These are phyloP conservation scores for Euplagia quadripunctaria DNA, from an alignment of 2,888 invertebrate species.

Conservation along the genomic window DNA sequence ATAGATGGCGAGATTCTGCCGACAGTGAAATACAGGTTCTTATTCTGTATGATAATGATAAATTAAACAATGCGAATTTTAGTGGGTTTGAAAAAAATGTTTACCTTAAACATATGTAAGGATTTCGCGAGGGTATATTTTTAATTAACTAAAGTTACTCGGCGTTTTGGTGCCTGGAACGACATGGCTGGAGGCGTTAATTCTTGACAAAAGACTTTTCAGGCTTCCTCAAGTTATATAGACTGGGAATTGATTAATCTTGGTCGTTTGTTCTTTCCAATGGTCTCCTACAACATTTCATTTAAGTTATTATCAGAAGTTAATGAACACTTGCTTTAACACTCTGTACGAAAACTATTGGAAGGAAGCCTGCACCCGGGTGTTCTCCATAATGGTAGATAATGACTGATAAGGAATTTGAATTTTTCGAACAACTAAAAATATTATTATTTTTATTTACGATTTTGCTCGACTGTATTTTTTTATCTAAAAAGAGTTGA, in stretches of 20 bases:
- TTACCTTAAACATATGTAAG: not conserved
- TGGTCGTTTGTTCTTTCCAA: not conserved
- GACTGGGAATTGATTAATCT: not conserved
- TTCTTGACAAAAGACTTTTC: not conserved
- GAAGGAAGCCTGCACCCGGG: too few species aligned
- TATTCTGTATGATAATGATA: not conserved
- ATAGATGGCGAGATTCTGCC: slow-evolving; percentile 25
- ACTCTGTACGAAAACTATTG: too few species aligned
- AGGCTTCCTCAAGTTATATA: not conserved
- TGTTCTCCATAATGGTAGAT: too few species aligned
- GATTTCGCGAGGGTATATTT: not conserved
- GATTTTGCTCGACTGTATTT: not conserved
- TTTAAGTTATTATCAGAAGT: too few species aligned
- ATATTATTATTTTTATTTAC: too few species aligned
- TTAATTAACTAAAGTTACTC: not conserved
- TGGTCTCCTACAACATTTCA: not conserved
- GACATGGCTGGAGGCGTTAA: not conserved
- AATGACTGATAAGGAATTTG: too few species aligned
- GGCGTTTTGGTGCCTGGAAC: too few species aligned
- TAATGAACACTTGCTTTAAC: too few species aligned
- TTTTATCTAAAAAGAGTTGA: not conserved
- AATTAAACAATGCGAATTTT: not conserved
- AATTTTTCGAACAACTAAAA: too few species aligned
- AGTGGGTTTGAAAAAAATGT: not conserved
- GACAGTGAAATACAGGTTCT: slow-evolving; percentile 20